Base-by-base conservation (phyloP, 2,797 vertebrate species). In the Aldrovandia affinis region DNA sequence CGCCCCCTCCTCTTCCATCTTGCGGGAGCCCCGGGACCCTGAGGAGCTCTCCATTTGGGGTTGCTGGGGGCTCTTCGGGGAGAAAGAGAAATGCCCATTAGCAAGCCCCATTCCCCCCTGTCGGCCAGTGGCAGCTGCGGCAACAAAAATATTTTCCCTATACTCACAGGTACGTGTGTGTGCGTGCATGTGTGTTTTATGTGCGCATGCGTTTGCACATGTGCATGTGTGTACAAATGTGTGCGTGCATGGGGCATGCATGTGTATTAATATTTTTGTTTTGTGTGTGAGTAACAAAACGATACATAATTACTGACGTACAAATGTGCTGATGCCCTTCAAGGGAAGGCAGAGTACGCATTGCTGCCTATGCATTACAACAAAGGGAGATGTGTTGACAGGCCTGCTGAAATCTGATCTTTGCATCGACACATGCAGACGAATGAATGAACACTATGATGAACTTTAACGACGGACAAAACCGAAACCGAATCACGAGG, bases 1-100 rank as follows among this genome's bases (percentile, higher is more conserved):
- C 87, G 90, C 91, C 63, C 83, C 89, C 39, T 93, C 87, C 30
- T 88, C 91, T 2, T 89, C 84, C 0, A 92, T 85, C 83, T 93
- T 92, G 85, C 92, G 90, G 85, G 93, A 91, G 88, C 92, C 91
- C 65, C 93, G 86, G 0, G 94, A 93, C 78, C 91, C 93, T 83
- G 83, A 86, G 88, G 84, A 86, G 88, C 75, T 82, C 39, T 89
- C 88, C 68, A 90, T 81, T 81, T 80, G 57, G n/a, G 84, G 85
- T 63, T 83, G 85, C 50, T 91, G 61, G 12, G 25, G 55, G 25
- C 15, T 22, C 36, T 44, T 25, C 70, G 4, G 83, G 30, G 81
- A 18, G 33, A 28, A 33, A 84, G 25, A 55, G n/a, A 80, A 12
- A 75, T 33, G 36, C 33, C 14, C 10, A 4, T 70, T 15, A 70